Evolutionary conservation across 2,113 vertebrate species (phyloP).

Genomic region (Carassius carassius): DNA sequence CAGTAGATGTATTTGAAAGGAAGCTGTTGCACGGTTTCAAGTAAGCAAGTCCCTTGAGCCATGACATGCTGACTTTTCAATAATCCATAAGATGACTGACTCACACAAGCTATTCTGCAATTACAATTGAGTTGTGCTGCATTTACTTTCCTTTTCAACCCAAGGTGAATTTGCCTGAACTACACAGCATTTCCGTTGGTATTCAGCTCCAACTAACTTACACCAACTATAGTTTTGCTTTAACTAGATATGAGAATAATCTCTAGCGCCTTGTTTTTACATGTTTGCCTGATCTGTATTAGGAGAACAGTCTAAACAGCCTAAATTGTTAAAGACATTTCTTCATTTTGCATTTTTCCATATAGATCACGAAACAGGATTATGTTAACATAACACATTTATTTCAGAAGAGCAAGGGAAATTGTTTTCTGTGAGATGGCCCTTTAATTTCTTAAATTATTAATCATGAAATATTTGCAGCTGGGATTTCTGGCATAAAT

Average conservation of each 20-base stretch:
- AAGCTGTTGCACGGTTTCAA: background rate
- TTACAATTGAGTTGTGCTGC: conserved; percentile 9
- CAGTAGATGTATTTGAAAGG: background rate
- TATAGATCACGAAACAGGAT: background rate
- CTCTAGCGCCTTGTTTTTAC: no score
- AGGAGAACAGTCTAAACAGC: no score
- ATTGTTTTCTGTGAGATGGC: background rate
- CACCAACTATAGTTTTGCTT: background rate
- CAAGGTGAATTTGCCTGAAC: background rate
- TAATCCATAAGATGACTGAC: background rate
- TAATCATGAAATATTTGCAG: conserved; percentile 13
- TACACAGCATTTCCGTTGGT: background rate
- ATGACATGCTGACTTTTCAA: conserved; percentile 17
- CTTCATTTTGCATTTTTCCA: background rate
- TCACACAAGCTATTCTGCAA: background rate
- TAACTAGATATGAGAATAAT: background rate
- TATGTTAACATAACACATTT: background rate
- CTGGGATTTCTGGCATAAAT: conserved; percentile 3
- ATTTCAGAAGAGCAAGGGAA: background rate
- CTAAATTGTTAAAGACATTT: no score
- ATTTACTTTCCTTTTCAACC: background rate
- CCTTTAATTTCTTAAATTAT: background rate
- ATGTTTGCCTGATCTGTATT: no score
- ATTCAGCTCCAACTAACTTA: background rate
- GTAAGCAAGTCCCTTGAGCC: background rate